phyloP scores from a whole-genome alignment of 2,888 invertebrate genomes.

The Cantharis lateralis region DNA sequence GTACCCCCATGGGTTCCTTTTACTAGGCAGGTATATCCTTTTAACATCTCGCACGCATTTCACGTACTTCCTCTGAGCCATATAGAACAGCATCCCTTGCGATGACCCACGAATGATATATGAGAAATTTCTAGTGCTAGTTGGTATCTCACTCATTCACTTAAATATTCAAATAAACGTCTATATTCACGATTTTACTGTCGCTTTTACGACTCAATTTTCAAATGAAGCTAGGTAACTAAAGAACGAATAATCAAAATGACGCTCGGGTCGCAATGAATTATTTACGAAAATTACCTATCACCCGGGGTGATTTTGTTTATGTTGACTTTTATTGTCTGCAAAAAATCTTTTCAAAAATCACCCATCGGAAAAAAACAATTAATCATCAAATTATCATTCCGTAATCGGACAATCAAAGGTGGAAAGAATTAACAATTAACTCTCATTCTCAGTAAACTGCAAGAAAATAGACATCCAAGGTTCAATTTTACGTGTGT shows the following conservation, averaged over 20 bases:
- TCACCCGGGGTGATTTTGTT: not conserved
- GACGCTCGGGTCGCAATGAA: not conserved
- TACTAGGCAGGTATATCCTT: conserved; percentile 2
- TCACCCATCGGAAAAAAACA: not conserved
- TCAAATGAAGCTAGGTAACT: not conserved
- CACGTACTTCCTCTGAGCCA: conserved; percentile 11
- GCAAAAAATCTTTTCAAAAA: too few species aligned
- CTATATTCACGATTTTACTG: not conserved
- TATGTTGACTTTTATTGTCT: not conserved
- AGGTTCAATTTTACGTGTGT: not conserved
- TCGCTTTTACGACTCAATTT: conserved; percentile 1
- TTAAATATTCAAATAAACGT: conserved; percentile 1
- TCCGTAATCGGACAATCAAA: not conserved
- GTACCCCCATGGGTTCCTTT: not conserved
- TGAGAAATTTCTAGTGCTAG: not conserved
- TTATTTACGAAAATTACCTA: not conserved
- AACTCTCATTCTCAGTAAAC: not conserved
- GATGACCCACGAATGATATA: conserved; percentile 7
- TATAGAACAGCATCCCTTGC: conserved; percentile 13
- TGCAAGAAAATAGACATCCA: not conserved
- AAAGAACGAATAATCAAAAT: not conserved
- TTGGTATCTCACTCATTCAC: not conserved
- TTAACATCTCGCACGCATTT: conserved; percentile 1
- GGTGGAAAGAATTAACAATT: not conserved
- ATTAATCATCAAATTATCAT: not conserved